These are phyloP conservation scores for Rhopalosiphum padi DNA, from an alignment of 1,140 invertebrate species.

Conservation along the genomic window DNA sequence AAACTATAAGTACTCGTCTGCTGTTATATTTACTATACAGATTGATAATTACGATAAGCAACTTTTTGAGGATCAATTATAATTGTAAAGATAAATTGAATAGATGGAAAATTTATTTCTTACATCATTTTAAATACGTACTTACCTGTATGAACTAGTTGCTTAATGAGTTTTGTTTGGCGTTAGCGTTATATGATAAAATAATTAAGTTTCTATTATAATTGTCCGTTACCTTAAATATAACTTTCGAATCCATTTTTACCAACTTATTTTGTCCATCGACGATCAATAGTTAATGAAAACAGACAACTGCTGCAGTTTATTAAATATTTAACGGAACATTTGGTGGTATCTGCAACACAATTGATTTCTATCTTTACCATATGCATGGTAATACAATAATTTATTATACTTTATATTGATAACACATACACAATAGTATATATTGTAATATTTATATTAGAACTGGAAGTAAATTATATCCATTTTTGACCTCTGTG, in stretches of 20 bases:
- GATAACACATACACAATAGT: too few relatives aligned
- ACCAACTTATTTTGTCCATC: background rate
- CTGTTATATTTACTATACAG: constrained; percentile 10
- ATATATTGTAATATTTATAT: background rate
- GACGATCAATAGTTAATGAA: background rate
- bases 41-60: constrained; percentile 38
- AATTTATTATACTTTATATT: too few relatives aligned
- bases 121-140: background rate
- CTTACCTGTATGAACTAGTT: background rate
- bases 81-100: constrained; percentile 13
- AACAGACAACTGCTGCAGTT: background rate
- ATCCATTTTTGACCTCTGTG: background rate
- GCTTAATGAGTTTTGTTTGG: constrained; percentile 13
- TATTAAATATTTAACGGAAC: background rate
- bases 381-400: background rate
- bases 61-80: constrained; percentile 17
- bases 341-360: background rate
- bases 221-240: background rate
- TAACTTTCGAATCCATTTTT: background rate
- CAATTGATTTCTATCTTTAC: background rate
- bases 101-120: background rate
- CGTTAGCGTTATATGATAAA: background rate
- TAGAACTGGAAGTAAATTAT: background rate
- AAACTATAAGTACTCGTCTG: background rate
- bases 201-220: background rate